Conservation (phyloP, 2,888 invertebrate species). For the Stenodera caucasica region DNA sequence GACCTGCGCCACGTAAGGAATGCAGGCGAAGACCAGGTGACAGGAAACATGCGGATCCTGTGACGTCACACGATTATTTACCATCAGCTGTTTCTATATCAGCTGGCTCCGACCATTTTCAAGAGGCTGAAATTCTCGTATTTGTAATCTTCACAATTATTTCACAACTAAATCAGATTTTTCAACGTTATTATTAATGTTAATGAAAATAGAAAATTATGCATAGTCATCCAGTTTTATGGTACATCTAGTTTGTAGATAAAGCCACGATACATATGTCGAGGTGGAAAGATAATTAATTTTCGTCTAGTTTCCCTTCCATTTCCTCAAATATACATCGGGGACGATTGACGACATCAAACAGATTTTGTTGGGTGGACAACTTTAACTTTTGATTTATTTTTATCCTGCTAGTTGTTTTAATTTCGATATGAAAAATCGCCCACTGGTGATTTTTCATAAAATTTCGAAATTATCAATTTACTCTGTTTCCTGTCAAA, state of each 20-base stretch:
- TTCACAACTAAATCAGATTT: background rate
- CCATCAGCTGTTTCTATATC: conserved; percentile 42
- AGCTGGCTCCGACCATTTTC: no score
- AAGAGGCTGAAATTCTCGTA: no score
- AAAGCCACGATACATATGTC: conserved; percentile 5
- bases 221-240: conserved; percentile 5
- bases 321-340: background rate
- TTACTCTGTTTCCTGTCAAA: background rate
- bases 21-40: conserved; percentile 44
- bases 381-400: conserved; percentile 6
- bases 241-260: conserved; percentile 1
- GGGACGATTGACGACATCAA: background rate
- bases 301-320: conserved; percentile 1
- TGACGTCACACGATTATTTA: conserved; percentile 46
- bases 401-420: background rate
- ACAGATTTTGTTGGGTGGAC: background rate
- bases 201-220: conserved; percentile 2
- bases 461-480: conserved; percentile 3
- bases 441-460: background rate
- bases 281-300: background rate
- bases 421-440: background rate
- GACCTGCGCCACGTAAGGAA: conserved; percentile 19
- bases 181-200: background rate
- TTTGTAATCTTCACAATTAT: no score
- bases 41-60: conserved; percentile 49